phyloP scores from a whole-genome alignment of 2,888 invertebrate genomes.

The Rhimphoctona megacephalus region DNA sequence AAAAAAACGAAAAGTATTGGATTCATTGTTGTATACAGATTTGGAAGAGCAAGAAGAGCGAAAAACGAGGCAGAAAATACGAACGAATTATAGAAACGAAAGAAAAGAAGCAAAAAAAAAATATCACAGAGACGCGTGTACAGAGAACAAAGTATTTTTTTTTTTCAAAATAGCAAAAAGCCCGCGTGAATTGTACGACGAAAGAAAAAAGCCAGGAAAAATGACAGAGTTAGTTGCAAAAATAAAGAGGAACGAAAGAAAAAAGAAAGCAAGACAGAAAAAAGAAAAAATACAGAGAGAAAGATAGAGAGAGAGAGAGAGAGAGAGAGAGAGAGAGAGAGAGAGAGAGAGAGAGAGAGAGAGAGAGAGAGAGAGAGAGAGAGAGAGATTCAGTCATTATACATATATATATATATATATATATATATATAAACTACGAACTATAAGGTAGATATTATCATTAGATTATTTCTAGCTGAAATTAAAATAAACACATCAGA shows the following conservation, averaged over 20 bases:
- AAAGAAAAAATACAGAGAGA: constrained; percentile 9
- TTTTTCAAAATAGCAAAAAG: constrained; percentile 60
- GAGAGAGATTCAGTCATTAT: constrained; percentile 70
- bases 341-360: constrained; percentile 18
- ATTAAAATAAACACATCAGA: constrained; percentile 47
- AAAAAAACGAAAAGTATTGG: neutral
- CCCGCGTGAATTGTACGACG: constrained; percentile 37
- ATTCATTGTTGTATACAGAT: constrained; percentile 2
- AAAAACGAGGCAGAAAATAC: constrained; percentile 20
- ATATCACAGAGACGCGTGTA: constrained; percentile 62
- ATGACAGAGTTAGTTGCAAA: neutral
- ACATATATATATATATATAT: constrained; percentile 67
- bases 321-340: constrained; percentile 47
- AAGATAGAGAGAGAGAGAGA: constrained; percentile 20
- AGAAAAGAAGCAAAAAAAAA: constrained; percentile 34
- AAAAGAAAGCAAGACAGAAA: neutral
- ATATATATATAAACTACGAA: constrained; percentile 69
- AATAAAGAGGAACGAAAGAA: constrained; percentile 22
- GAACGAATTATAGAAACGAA: constrained; percentile 28
- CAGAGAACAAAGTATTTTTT: constrained; percentile 68
- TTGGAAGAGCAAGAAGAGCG: neutral
- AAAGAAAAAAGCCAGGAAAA: constrained; percentile 6
- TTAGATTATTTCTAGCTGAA: constrained; percentile 66
- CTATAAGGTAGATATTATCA: constrained; percentile 72
- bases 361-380: constrained; percentile 27